phyloP scores from a whole-genome alignment of 2,888 invertebrate genomes.

The Microctonus aethiopoides region DNA sequence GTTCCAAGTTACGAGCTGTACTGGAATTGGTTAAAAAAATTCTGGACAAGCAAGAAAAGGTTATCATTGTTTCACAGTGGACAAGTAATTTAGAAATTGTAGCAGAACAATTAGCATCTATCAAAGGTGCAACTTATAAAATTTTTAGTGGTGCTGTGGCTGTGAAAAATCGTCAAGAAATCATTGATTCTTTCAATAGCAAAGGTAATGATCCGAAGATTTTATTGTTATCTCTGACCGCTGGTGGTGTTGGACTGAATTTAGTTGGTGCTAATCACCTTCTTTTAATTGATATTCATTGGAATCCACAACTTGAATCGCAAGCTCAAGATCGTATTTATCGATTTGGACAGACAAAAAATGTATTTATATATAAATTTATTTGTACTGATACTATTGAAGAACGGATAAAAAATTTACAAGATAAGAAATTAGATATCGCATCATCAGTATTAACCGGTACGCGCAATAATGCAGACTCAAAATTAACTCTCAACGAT shows the following conservation, averaged over 20 bases:
- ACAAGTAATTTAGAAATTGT: constrained; percentile 83
- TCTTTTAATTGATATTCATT: constrained; percentile 90
- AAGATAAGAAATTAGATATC: constrained; percentile 81
- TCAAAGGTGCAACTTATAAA: constrained; percentile 70
- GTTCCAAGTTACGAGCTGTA: constrained; percentile 76
- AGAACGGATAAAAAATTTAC: constrained; percentile 83
- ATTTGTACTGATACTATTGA: constrained; percentile 89
- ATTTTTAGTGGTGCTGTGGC: constrained; percentile 78
- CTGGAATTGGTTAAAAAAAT: constrained; percentile 71
- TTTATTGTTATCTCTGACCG: constrained; percentile 87
- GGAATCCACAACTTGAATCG: constrained; percentile 96
- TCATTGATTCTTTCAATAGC: constrained; percentile 57
- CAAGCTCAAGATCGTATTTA: constrained; percentile 96
- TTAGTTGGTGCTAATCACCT: constrained; percentile 92
- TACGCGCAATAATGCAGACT: constrained; percentile 71
- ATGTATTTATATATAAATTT: constrained; percentile 77
- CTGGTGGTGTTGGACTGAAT: constrained; percentile 96
- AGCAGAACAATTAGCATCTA: constrained; percentile 72
- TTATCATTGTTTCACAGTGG: constrained; percentile 94
- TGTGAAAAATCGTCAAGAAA: constrained; percentile 74
- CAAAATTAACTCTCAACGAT: constrained; percentile 81
- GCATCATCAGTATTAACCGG: constrained; percentile 84
- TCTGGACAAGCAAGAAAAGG: constrained; percentile 73
- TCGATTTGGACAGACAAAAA: constrained; percentile 86
- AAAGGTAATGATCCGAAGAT: constrained; percentile 66